Base-by-base conservation (phyloP, 2,888 invertebrate species). In the Hirtodrosophila cameraria region DNA sequence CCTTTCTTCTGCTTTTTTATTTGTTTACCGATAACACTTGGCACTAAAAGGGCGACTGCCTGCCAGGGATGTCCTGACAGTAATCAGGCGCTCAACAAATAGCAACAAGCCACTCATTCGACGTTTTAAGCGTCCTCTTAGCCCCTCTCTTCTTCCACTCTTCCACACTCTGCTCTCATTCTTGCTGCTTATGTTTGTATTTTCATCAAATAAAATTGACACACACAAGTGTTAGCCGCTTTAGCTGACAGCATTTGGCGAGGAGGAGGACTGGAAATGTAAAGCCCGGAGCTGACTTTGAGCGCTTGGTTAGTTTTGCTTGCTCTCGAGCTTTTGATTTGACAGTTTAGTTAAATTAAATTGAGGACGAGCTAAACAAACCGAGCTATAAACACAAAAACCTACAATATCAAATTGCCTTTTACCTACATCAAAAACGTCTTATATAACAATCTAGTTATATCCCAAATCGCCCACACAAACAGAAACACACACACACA, bases 11-110 rank as follows among this genome's bases (percentile, higher is more conserved):
- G n/a, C n/a, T 71, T 73, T 84, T 86, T 85, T 82, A 86, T 87
- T 87, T 87, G 87, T 79, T 83, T 83, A 72, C 72, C 86, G 86
- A 86, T 87, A 86, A 85, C 87, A 87, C 86, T 79, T 79, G 86
- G 74, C 72, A 73, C 79, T 73, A 71, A 76, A 83, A 82, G 82
- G 82, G 65, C 79, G 63, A 64, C 65, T 71, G 68, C 67, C 53
- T 63, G 63, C 60, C 60, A 53, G 58, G 53, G 52, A 54, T 71
- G 68, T 65, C 84, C 75, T 81, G 78, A 69, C 78, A 81, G 85
- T 87, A 83, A 83, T 83, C 87, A 83, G 87, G 70, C 87, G 73
- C 87, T 86, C 87, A 63, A 81, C 80, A 86, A 81, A 86, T 81
- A 81, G 80, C 86, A 81, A 81, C 80, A 81, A 81, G 80, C 80